phyloP scores from a whole-genome alignment of 2,797 vertebrate species.

The Tokudaia muenninki region DNA sequence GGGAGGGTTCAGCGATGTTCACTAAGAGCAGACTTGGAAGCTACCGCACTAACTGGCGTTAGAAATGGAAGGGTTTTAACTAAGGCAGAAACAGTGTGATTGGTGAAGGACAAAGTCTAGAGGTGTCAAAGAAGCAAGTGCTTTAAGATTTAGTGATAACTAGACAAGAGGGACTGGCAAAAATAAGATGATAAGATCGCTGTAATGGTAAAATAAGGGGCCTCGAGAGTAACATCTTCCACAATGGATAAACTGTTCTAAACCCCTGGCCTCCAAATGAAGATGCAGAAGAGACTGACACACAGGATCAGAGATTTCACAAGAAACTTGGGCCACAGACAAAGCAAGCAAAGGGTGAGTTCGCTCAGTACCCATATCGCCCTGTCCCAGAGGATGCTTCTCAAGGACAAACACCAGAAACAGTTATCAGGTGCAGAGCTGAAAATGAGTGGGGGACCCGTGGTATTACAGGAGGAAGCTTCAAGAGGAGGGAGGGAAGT shows the following conservation, averaged over 20 bases:
- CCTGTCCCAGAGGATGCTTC: background rate
- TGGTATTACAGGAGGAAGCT: no score
- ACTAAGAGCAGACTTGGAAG: background rate
- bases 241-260: background rate
- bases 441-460: fast-evolving
- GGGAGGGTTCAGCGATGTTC: background rate
- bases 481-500: background rate
- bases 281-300: background rate
- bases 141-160: background rate
- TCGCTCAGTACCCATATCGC: background rate
- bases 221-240: background rate
- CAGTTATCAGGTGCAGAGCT: fast-evolving
- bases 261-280: background rate
- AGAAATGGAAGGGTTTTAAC: background rate
- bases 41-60: fast-evolving
- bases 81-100: background rate
- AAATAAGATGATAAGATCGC: background rate
- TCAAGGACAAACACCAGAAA: background rate
- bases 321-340: background rate
- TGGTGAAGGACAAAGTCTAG: background rate
- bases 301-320: no score
- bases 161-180: background rate
- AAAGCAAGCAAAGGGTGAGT: background rate
- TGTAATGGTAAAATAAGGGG: background rate
- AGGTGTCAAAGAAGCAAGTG: background rate